Base-by-base conservation (phyloP, 2,113 vertebrate genomes). In the Galemys pyrenaicus region DNA sequence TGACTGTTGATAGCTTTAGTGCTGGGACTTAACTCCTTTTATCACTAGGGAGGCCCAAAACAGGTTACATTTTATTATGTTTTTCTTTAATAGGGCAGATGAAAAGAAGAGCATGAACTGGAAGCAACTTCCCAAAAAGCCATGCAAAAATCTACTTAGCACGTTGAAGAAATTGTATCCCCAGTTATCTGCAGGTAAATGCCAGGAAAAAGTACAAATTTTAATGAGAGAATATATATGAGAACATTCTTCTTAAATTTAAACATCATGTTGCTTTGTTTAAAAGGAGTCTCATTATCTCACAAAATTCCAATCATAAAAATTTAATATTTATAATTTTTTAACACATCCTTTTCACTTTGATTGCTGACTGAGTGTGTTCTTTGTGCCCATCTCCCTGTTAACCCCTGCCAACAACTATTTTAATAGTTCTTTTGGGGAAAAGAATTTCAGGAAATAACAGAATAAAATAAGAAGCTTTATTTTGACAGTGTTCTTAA, bases 91-190 rank as follows among this genome's bases (percentile, higher is more conserved):
- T 97, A 99, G 99, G 98, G 99, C 99, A 71, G 99, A 99, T 94
- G 99, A 99, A 94, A 99, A 99, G 98, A 99, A 98, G 97, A 99
- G 84, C 97, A 98, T 97, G 96, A 99, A 97, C 98, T 99, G 99
- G 99, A 99, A 99, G 86, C 99, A 99, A 80, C 99, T 99, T 95
- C 99, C 99, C 60, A 99, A 99, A 98, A 99, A 99, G 92, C 99
- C 99, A 0, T 98, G 99, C 97, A 99, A 99, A 98, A 99, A 92
- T 97, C 98, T 99, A 20, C 95, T 99, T 17, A 98, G 98, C 97
- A 98, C 98, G 17, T 98, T 99, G 91, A 98, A 96, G 98, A 99
- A 99, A 97, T 96, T 99, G 91, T 98, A 99, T 96, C 99, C 98
- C 67, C 99, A 99, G 92, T 98, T 99, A 70, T 98, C 97, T 97